These are phyloP conservation scores for Myotis findleyi DNA, from an alignment of 2,797 vertebrate genomes.

Conservation along the genomic window DNA sequence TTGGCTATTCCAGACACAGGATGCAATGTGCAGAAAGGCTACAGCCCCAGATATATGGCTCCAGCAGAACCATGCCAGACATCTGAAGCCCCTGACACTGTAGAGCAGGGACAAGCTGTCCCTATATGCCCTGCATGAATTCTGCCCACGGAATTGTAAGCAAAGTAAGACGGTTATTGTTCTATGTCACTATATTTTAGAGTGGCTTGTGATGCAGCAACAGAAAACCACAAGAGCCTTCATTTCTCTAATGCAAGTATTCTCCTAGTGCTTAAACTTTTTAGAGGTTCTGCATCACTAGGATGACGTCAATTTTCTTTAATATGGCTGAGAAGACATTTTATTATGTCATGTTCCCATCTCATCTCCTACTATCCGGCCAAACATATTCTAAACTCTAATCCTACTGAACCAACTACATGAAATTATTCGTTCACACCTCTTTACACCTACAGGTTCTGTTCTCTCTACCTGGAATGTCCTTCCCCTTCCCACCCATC, in stretches of 20 bases:
- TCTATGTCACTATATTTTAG: neutral
- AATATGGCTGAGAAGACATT: neutral
- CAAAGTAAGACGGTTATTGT: neutral
- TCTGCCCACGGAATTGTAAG: neutral
- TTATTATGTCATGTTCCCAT: neutral
- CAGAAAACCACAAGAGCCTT: neutral
- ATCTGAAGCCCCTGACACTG: neutral
- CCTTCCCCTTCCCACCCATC: neutral
- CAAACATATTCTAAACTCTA: neutral
- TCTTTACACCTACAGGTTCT: neutral
- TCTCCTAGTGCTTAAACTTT: neutral
- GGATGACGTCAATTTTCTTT: neutral
- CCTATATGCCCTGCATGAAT: neutral
- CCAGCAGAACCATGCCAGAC: neutral
- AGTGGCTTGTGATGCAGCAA: neutral
- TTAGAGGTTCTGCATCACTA: neutral
- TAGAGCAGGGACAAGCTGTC: neutral
- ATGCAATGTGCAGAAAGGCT: neutral
- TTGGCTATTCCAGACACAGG: neutral
- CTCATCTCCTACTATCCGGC: neutral
- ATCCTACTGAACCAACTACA: neutral
- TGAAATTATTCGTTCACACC: neutral
- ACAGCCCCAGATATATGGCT: neutral
- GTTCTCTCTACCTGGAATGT: neutral
- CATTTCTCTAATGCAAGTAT: neutral